Conservation (phyloP, 1,140 invertebrate genomes). For the Drosophila orena region DNA sequence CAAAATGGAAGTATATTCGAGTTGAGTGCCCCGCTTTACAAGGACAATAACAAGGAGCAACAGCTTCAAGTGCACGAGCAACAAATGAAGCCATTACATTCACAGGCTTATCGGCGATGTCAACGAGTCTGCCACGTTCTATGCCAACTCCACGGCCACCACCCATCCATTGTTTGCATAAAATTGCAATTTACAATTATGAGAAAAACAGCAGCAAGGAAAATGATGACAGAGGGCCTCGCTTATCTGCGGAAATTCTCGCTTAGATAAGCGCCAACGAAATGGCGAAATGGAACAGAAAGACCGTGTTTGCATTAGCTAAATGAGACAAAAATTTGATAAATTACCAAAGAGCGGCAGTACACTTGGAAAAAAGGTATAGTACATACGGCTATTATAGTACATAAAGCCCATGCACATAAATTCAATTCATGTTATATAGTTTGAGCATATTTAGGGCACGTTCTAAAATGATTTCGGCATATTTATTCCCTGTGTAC, state of each 20-base stretch:
- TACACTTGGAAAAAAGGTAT: background rate
- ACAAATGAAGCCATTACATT: constrained; percentile 69
- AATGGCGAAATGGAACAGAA: constrained; percentile 29
- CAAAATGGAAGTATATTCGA: constrained; percentile 17
- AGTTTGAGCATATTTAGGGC: too few relatives aligned
- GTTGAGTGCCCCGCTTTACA: constrained; percentile 68
- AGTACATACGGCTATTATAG: too few relatives aligned
- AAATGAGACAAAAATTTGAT: constrained; percentile 82
- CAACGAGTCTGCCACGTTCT: constrained; percentile 41
- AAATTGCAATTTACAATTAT: constrained; percentile 85
- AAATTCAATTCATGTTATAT: too few relatives aligned
- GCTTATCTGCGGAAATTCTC: constrained; percentile 18
- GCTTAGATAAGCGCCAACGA: constrained; percentile 27
- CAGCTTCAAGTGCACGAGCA: constrained; percentile 64
- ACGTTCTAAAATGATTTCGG: too few relatives aligned
- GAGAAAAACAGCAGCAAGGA: constrained; percentile 54
- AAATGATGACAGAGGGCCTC: constrained; percentile 31
- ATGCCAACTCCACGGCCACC: background rate
- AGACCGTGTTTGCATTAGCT: constrained; percentile 57
- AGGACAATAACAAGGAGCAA: constrained; percentile 72
- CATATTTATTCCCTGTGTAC: background rate
- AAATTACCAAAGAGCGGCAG: constrained; percentile 41
- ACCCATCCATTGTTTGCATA: constrained; percentile 75
- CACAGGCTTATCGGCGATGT: constrained; percentile 66
- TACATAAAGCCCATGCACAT: too few relatives aligned